Percentiles rank a stretch among this genome's conserved stretches.
phyloP scores from a whole-genome alignment of 2,888 invertebrate genomes.

The Aporophyla nigra region DNA sequence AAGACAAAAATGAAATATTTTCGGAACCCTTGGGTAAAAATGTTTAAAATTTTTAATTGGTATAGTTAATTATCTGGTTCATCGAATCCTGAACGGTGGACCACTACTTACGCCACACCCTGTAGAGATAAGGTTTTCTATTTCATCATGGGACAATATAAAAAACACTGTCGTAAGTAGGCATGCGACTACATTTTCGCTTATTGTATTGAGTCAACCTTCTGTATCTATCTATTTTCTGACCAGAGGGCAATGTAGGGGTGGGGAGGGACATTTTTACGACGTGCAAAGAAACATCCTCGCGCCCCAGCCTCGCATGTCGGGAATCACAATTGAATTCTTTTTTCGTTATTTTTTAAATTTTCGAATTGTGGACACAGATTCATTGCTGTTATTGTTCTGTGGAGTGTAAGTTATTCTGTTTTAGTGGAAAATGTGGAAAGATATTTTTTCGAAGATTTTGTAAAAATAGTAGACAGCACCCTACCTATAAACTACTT shows the following conservation, averaged over 20 bases:
- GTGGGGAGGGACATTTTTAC: constrained; percentile 63
- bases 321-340: constrained; percentile 73
- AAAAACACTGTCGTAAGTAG: background rate
- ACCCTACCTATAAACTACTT: background rate
- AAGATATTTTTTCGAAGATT: background rate
- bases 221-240: background rate
- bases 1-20: no score
- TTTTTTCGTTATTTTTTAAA: constrained; percentile 61
- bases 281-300: constrained; percentile 71
- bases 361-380: constrained; percentile 65
- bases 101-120: no score
- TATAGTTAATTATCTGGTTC: no score
- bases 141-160: no score
- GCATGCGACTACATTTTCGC: background rate
- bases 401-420: constrained; percentile 36
- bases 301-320: constrained; percentile 62
- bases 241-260: constrained; percentile 25
- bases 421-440: constrained; percentile 15
- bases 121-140: no score
- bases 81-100: no score
- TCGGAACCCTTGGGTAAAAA: no score
- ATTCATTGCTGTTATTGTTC: constrained; percentile 62
- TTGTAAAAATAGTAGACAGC: no score
- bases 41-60: no score
- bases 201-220: background rate